Percentiles rank a stretch among this genome's conserved stretches.
Conservation (phyloP, 2,888 invertebrate genomes). For the Hetaerina titia region DNA sequence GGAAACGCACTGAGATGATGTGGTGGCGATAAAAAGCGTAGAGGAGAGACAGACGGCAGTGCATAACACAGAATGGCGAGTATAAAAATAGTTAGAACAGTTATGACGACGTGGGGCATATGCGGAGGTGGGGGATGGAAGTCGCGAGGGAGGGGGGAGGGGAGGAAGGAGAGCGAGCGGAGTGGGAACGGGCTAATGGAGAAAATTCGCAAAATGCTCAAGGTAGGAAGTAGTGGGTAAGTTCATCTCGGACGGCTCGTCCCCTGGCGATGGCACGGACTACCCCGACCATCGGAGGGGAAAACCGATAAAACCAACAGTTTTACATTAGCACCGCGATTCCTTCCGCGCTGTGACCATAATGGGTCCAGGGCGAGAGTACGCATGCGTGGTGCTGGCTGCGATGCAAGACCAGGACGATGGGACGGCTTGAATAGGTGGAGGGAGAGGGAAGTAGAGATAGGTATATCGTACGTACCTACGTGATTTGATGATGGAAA, state of each 20-base stretch:
- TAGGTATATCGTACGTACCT: not conserved
- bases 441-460: not conserved
- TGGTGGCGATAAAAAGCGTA: not conserved
- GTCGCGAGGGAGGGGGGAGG: not conserved
- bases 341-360: not conserved
- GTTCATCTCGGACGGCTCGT: not conserved
- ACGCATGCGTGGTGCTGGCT: too few relatives aligned
- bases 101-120: slow-evolving; percentile 1
- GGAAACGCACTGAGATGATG: not conserved
- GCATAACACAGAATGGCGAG: slow-evolving; percentile 13
- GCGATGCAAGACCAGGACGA: too few relatives aligned
- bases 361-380: not conserved
- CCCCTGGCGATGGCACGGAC: not conserved
- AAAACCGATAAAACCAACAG: slow-evolving; percentile 45
- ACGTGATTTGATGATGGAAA: not conserved
- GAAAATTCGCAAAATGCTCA: not conserved
- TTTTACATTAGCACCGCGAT: slow-evolving; percentile 33
- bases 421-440: not conserved
- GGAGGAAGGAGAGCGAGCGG: not conserved
- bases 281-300: not conserved
- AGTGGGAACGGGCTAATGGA: not conserved
- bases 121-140: not conserved
- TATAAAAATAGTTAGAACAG: slow-evolving; percentile 25
- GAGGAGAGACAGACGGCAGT: not conserved
- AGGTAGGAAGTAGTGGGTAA: not conserved